Conservation (phyloP, 2,888 invertebrate genomes). For the Morpho deidamia region DNA sequence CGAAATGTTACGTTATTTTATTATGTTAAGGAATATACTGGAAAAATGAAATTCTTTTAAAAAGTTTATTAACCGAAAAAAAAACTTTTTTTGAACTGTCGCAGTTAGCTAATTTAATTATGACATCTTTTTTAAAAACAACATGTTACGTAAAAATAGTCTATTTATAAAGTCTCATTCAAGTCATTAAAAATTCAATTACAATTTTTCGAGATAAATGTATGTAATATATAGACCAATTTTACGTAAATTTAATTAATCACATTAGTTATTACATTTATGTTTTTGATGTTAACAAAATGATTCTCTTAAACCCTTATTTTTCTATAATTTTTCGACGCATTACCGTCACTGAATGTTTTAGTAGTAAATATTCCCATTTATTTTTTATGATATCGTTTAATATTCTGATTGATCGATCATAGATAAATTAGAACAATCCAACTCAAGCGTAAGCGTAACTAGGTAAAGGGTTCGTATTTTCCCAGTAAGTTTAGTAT, state of each 20-base stretch:
- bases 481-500: neutral
- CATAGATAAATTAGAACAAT: neutral
- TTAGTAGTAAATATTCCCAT: neutral
- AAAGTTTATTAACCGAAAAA: no score
- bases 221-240: no score
- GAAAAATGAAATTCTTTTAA: no score
- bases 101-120: neutral
- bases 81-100: neutral
- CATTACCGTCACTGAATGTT: conserved; percentile 8
- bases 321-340: neutral
- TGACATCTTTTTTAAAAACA: neutral
- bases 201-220: no score
- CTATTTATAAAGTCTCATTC: neutral
- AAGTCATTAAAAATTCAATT: neutral
- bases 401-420: conserved; percentile 1
- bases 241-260: no score
- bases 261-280: no score
- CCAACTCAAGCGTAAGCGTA: conserved; percentile 3
- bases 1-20: no score
- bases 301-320: neutral
- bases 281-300: no score
- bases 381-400: neutral
- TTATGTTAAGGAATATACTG: no score
- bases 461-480: neutral
- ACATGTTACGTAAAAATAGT: neutral